A percentile compares a stretch with the other conserved stretches of the same genome.
Conservation (phyloP, 37 sponge, comb jelly and placozoan species). For the Aphrocallistes beatrix region DNA sequence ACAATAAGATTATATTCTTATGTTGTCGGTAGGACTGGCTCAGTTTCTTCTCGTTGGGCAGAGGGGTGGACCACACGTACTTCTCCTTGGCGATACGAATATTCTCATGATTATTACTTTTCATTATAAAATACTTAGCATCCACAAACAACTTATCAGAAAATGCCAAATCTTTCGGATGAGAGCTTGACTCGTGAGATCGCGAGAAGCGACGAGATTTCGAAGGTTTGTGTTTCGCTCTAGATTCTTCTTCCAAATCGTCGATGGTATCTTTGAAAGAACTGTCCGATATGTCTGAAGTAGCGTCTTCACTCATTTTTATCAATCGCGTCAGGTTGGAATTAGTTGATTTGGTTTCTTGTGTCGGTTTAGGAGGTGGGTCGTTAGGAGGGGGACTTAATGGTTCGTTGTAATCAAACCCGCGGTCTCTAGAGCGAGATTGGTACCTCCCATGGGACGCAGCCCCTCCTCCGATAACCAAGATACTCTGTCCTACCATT, state of each 20-base stretch:
- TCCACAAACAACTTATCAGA: constrained; percentile 68
- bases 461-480: constrained; percentile 16
- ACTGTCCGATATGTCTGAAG: constrained; percentile 12
- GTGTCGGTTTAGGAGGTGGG: neutral
- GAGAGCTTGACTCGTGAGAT: neutral
- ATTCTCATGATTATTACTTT: constrained; percentile 95
- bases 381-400: neutral
- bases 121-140: constrained; percentile 90
- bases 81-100: constrained; percentile 79
- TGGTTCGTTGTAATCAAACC: neutral
- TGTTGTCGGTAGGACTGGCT: constrained; percentile 75
- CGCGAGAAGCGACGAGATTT: neutral
- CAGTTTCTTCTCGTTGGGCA: constrained; percentile 81
- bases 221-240: neutral
- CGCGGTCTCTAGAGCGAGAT: neutral
- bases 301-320: constrained; percentile 13
- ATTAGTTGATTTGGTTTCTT: neutral
- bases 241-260: neutral
- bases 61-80: constrained; percentile 82
- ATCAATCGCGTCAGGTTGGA: neutral
- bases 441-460: constrained; percentile 13
- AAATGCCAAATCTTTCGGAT: constrained; percentile 12
- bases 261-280: constrained; percentile 7
- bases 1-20: constrained; percentile 79
- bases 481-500: constrained; percentile 12